These are phyloP conservation scores for Bacillus rossius DNA, from an alignment of 1,140 invertebrate species.

Conservation along the genomic window DNA sequence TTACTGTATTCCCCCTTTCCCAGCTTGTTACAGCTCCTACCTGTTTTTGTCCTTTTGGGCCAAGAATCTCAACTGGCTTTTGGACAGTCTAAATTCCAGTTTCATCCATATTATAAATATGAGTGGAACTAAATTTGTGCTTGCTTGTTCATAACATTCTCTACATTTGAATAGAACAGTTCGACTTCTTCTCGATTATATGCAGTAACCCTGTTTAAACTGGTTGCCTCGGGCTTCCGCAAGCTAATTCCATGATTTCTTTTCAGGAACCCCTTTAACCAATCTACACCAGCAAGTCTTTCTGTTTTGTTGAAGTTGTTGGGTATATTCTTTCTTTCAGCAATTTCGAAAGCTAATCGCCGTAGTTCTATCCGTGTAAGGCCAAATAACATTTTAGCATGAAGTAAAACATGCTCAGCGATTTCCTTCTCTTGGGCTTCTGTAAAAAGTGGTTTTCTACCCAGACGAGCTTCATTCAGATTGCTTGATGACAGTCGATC, in stretches of 20 bases:
- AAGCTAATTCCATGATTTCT: not conserved
- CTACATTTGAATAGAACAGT: not conserved
- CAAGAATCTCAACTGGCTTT: not conserved
- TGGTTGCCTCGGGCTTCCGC: not conserved
- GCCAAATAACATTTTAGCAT: not conserved
- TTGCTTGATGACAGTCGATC: not conserved
- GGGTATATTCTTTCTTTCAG: not conserved
- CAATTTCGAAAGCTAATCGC: not conserved
- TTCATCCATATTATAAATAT: conserved; percentile 4
- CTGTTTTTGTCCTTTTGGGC: conserved; percentile 30
- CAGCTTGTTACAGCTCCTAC: conserved; percentile 31
- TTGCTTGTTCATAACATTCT: not conserved
- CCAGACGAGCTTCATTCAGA: not conserved
- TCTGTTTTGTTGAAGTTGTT: not conserved
- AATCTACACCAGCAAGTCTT: not conserved
- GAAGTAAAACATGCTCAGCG: not conserved
- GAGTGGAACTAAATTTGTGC: not conserved
- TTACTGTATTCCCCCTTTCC: conserved; percentile 33
- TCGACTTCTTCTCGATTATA: not conserved
- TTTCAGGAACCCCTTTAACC: not conserved
- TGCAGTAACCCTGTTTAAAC: not conserved
- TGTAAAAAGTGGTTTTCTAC: not conserved
- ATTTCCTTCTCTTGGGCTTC: not conserved
- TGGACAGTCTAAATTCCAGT: conserved; percentile 1
- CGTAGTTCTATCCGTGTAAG: not conserved